These are phyloP conservation scores for Siderastrea radians DNA, from an alignment of 92 coral and sea anemone species.

Conservation along the genomic window DNA sequence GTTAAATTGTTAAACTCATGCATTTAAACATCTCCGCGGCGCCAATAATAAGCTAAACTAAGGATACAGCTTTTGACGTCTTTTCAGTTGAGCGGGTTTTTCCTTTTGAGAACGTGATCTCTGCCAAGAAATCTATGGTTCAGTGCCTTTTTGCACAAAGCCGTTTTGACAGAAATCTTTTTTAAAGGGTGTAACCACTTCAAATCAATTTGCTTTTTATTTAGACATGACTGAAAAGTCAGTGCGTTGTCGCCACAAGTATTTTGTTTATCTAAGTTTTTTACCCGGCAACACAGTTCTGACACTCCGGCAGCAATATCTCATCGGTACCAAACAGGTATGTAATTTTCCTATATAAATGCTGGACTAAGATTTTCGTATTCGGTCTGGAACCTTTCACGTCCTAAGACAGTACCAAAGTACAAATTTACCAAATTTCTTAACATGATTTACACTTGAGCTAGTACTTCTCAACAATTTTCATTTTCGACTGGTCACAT, in stretches of 20 bases:
- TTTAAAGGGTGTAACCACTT: slow-evolving; percentile 22
- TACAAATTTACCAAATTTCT: neutral
- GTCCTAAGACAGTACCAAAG: neutral
- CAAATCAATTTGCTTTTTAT: neutral
- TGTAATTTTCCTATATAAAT: neutral
- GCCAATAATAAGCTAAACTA: neutral
- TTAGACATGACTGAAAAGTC: neutral
- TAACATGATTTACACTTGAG: neutral
- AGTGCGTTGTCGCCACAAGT: neutral
- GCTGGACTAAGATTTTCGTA: neutral
- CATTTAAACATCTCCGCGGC: no score
- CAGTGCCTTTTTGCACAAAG: neutral
- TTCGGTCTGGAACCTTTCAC: neutral
- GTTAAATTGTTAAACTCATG: neutral
- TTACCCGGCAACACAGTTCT: neutral
- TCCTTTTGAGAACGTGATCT: neutral
- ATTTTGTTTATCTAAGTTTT: neutral
- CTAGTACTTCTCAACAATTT: neutral
- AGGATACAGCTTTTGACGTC: no score
- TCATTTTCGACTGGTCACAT: neutral
- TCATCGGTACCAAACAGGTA: neutral
- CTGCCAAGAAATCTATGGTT: neutral
- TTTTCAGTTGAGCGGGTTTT: neutral
- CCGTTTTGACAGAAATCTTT: neutral
- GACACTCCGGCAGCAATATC: neutral